Base-by-base conservation (phyloP, 2,113 vertebrate genomes). In the Psephotus haematonotus region DNA sequence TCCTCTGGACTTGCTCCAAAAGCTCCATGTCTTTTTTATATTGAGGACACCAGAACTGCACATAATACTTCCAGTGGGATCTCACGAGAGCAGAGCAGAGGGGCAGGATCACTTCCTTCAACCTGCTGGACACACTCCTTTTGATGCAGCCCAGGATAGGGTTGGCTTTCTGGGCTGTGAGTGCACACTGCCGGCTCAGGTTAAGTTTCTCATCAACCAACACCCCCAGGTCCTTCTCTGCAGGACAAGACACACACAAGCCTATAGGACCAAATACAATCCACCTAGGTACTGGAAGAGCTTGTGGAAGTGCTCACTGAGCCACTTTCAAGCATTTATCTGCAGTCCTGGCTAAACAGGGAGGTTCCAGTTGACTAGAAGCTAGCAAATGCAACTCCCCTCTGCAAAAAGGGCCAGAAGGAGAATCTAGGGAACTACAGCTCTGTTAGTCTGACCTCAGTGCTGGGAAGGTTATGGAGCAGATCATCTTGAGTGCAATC, bases 191-290 rank as follows among this genome's bases (percentile, higher is more conserved):
- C 29, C 7, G 7, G 53, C 29, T 55, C 53, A 20, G 33, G 53
- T 55, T 55, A 2, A 3, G 7, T 55, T 55, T 55, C 53, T 55
- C 18, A 55, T 20, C 53, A 55, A 33, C 11, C 29, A 55, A 13
- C 29, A 55, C 17, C 11, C 29, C 17, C 18, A 20, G 2, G 29
- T 55, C 53, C 53, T 33, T 55, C 53, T 55, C 17, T 19, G 7
- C 11, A 55, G 31, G 18, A 18, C 53, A 55, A 55, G 29, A 33
- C 53, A 33, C 53, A 47, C 23, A 35, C 14, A 64, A 49, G n/a
- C 43, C 0, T 0, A 78, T 23, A 31, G 49, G 14, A 8, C 14
- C 29, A 35, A 22, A 49, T 7, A 43, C 41, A 55, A 63, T 64
- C 20, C 47, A 64, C 31, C 17, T 13, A 43, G 55, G 25, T 13